A percentile compares a stretch with the other conserved stretches of the same genome.
Evolutionary conservation across 2,888 invertebrate genomes (phyloP).

Genomic region (Nephrotoma guestfalica): DNA sequence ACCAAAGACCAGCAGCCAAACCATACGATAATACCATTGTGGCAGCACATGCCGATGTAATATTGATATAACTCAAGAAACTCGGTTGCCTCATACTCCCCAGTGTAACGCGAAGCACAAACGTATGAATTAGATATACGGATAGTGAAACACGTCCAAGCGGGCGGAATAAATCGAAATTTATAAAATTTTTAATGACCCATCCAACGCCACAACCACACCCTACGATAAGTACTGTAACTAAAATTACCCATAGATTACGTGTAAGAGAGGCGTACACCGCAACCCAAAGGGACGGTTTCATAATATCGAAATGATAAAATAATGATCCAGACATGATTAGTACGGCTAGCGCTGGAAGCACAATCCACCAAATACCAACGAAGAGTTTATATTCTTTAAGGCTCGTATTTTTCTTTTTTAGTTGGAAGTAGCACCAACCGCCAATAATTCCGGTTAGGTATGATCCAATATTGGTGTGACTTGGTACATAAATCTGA

Average conservation of each 20-base stretch:
- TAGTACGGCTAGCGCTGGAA: neutral
- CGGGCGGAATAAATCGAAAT: neutral
- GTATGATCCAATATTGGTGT: conserved; percentile 34
- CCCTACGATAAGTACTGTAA: conserved; percentile 5
- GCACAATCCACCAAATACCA: neutral
- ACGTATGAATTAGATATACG: neutral
- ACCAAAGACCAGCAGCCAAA: neutral
- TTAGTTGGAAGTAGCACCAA: conserved; percentile 24
- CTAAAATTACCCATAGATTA: conserved; percentile 8
- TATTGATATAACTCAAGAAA: neutral
- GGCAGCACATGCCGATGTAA: neutral
- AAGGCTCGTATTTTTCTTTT: conserved; percentile 1
- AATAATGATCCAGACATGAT: conserved; percentile 7
- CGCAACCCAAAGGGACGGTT: conserved; percentile 9
- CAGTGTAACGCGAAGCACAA: neutral
- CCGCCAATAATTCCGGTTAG: conserved; percentile 32
- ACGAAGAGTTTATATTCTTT: neutral
- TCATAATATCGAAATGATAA: conserved; percentile 8
- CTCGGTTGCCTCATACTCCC: neutral
- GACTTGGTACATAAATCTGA: conserved; percentile 29
- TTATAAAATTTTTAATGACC: neutral
- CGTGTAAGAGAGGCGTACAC: conserved; percentile 5
- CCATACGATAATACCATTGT: neutral
- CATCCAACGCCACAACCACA: conserved; percentile 6
- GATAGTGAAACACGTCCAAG: neutral